Conservation (phyloP, 30 jellyfish, hydroid and myxozoan genomes). For the Chrysaora quinquecirrha region DNA sequence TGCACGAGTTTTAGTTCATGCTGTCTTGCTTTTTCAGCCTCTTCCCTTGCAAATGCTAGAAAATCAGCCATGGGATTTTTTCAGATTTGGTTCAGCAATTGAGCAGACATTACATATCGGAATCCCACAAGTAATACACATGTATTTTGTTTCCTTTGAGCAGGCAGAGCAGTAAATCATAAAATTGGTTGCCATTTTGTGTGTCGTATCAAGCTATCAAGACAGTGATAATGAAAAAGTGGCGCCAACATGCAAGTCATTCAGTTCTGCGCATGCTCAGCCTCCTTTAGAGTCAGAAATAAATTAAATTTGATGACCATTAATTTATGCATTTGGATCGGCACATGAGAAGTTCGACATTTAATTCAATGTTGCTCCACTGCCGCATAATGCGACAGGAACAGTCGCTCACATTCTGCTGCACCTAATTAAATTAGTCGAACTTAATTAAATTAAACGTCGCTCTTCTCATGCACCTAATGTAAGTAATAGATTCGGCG, state of each 20-base stretch:
- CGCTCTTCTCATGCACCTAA: too few relatives aligned
- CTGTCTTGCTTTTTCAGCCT: slow-evolving; percentile 34
- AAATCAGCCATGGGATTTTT: slow-evolving; percentile 39
- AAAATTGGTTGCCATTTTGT: too few relatives aligned
- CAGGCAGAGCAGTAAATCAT: slow-evolving; percentile 1
- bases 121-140: too few relatives aligned
- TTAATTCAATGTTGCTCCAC: too few relatives aligned
- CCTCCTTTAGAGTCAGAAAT: not conserved
- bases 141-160: not conserved
- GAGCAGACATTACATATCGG: not conserved
- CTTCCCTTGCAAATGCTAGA: slow-evolving; percentile 51
- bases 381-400: too few relatives aligned
- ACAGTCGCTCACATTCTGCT: too few relatives aligned
- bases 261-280: not conserved
- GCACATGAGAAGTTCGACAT: too few relatives aligned
- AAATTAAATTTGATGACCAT: not conserved
- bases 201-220: too few relatives aligned
- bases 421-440: too few relatives aligned
- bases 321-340: slow-evolving; percentile 3
- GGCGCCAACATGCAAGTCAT: not conserved
- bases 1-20: slow-evolving; percentile 30
- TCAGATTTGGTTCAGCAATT: slow-evolving; percentile 6
- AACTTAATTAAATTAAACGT: too few relatives aligned
- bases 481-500: too few relatives aligned
- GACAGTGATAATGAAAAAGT: too few relatives aligned